Conservation (phyloP, 2,888 invertebrate genomes). For the Thera obeliscata region DNA sequence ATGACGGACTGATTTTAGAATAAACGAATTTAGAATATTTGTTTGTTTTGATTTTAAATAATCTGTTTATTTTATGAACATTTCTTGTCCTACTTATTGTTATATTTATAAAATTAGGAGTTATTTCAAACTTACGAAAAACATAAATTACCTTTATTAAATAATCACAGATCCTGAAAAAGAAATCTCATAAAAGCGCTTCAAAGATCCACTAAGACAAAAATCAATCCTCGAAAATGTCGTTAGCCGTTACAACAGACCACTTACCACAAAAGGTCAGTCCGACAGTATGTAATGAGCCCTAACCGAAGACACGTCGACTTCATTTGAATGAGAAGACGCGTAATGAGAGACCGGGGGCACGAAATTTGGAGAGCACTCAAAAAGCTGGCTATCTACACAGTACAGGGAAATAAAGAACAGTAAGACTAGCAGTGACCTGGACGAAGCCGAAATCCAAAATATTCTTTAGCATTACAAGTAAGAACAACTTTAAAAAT, state of each 20-base stretch:
- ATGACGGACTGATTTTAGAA: conserved; percentile 1
- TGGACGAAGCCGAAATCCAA: too few species aligned
- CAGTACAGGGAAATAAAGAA: neutral
- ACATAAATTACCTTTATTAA: neutral
- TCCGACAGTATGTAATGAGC: conserved; percentile 8
- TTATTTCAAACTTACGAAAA: neutral
- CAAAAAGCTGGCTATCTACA: conserved; percentile 13
- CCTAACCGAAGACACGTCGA: conserved; percentile 18
- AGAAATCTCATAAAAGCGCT: neutral
- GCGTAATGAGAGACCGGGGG: conserved; percentile 9
- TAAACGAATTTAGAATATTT: neutral
- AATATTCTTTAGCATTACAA: too few species aligned
- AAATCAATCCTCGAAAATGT: neutral
- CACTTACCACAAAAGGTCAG: conserved; percentile 1
- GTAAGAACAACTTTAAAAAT: too few species aligned
- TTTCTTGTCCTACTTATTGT: too few species aligned
- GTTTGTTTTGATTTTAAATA: too few species aligned
- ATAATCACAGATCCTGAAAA: neutral
- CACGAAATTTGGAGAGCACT: conserved; percentile 8
- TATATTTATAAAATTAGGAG: neutral
- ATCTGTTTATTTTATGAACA: too few species aligned
- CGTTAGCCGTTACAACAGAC: neutral
- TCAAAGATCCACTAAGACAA: neutral
- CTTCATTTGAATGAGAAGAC: conserved; percentile 26
- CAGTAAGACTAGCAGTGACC: neutral